Evolutionary conservation across 2,113 vertebrate species (phyloP).

Genomic region (Rhinolophus sinicus): DNA sequence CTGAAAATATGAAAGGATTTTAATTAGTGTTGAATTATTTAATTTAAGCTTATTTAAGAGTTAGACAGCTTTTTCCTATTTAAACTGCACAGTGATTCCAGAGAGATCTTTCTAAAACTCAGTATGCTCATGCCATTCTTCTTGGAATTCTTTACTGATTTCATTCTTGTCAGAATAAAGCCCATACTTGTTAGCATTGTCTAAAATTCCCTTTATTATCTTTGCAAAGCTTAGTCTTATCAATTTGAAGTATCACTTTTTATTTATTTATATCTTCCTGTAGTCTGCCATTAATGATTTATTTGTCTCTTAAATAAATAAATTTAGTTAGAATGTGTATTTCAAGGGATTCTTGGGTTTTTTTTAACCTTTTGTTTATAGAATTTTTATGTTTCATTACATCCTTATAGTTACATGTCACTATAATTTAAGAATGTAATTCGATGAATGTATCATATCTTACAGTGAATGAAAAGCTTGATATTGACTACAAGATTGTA

Average conservation of each 20-base stretch:
- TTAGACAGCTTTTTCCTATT: background rate
- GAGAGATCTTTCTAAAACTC: too few species aligned
- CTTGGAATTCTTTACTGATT: background rate
- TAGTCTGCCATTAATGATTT: background rate
- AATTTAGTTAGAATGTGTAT: constrained; percentile 3
- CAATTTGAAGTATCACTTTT: background rate
- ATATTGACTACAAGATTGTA: background rate
- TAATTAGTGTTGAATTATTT: constrained; percentile 6
- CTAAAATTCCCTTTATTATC: background rate
- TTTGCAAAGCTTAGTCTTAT: background rate
- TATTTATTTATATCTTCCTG: background rate
- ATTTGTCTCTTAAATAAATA: background rate
- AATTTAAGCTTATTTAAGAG: background rate
- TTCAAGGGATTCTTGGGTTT: background rate
- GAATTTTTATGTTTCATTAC: background rate
- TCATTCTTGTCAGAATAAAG: background rate
- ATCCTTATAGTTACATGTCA: background rate
- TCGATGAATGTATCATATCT: background rate
- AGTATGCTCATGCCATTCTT: background rate
- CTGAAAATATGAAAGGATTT: constrained; percentile 29
- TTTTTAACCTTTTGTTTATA: background rate
- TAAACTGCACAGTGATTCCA: too few species aligned
- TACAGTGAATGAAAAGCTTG: background rate
- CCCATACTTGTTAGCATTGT: background rate
- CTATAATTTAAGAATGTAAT: background rate